These are phyloP conservation scores for Corynorhinus townsendii DNA, from an alignment of 2,113 vertebrate genomes.

Conservation along the genomic window DNA sequence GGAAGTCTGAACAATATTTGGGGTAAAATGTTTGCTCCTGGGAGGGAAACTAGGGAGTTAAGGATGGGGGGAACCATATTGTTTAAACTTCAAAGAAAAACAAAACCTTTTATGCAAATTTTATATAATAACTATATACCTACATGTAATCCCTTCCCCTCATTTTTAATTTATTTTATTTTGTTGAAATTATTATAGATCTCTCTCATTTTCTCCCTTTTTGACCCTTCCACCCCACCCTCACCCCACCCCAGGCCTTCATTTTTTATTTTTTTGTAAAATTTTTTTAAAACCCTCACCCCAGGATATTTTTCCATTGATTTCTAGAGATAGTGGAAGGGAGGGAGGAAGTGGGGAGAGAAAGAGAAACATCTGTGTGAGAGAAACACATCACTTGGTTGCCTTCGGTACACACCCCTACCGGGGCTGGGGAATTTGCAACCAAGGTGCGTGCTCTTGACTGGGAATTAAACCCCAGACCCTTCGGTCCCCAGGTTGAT, in stretches of 20 bases:
- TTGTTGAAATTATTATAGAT: too few relatives aligned
- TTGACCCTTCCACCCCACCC: too few relatives aligned
- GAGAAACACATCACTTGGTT: too few relatives aligned
- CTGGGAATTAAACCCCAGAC: too few relatives aligned
- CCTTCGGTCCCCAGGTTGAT: too few relatives aligned
- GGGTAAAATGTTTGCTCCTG: conserved; percentile 9
- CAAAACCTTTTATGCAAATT: not conserved
- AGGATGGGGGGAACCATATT: not conserved
- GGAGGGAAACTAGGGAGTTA: not conserved
- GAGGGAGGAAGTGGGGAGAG: too few relatives aligned
- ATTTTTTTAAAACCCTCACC: not conserved
- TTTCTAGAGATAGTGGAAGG: too few relatives aligned
- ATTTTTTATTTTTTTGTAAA: not conserved
- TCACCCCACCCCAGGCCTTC: not conserved
- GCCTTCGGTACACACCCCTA: too few relatives aligned
- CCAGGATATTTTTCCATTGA: not conserved
- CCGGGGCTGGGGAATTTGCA: too few relatives aligned
- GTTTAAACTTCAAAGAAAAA: not conserved
- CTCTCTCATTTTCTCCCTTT: too few relatives aligned
- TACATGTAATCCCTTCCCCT: not conserved
- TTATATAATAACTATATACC: not conserved
- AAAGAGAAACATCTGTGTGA: too few relatives aligned
- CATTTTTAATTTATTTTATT: not conserved
- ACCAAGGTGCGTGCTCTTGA: too few relatives aligned
- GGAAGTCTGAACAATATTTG: not conserved